Base-by-base conservation (phyloP, 37 sponge, comb jelly and placozoan genomes). In the Tethya wilhelma region DNA sequence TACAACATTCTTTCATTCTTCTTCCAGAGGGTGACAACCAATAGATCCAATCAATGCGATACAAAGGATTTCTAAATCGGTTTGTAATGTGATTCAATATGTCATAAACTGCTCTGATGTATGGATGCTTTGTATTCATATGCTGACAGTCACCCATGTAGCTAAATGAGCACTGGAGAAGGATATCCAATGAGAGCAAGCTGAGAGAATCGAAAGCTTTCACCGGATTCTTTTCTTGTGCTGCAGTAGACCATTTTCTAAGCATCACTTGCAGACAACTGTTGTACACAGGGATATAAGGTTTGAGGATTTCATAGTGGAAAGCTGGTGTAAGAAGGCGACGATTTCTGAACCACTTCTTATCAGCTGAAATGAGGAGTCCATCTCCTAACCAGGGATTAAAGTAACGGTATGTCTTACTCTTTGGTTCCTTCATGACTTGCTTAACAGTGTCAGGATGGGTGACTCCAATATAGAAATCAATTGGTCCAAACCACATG, bases 241-340 rank as follows among this genome's bases (percentile, higher is more conserved):
- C 76, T 1, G 44, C 2, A 11, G 14, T 29, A n/a, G n/a, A n/a
- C n/a, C n/a, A n/a, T n/a, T n/a, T n/a, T n/a, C n/a, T n/a, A n/a
- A n/a, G n/a, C n/a, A n/a, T n/a, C n/a, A n/a, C n/a, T n/a, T n/a
- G n/a, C n/a, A n/a, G n/a, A 31, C 83, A 86, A 12, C 46, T 65
- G 53, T 94, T 86, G 67, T 81, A 93, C 14, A 96, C 86, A 17
- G 56, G 46, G 0, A 93, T 73, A 63, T 96, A 96, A 9, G 80
- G 83, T 58, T 84, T 93, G 1, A 96, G 71, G n/a, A 96, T 70
- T 1, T 77, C 88, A 74, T 59, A 90, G 64, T 93, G 96, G 55
- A 96, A 96, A n/a, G 88, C 96, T 23, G 93, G 88, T 83, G 93
- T 96, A 6, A 96, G 75, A 11, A 96, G 77, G 17, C 89, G 77